Percentiles rank a stretch among this genome's conserved stretches.
Evolutionary conservation across 1,140 invertebrate species (phyloP).

Genomic region (Brachionus sp.): DNA sequence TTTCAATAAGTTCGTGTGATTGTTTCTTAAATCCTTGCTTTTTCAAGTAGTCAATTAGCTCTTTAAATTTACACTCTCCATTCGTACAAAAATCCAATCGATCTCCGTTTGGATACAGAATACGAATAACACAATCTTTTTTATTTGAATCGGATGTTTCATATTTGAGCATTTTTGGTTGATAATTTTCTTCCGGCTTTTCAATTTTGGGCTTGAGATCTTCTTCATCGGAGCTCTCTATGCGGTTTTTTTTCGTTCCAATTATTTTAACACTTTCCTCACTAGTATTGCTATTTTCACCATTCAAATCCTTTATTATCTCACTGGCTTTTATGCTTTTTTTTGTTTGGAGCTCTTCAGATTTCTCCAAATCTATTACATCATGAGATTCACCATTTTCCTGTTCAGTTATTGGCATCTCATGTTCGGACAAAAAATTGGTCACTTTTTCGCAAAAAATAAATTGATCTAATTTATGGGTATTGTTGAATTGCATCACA

Average conservation of each 20-base stretch:
- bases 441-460: slow-evolving; percentile 42
- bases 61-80: slow-evolving; percentile 32
- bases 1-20: slow-evolving; percentile 9
- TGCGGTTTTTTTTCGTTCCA: neutral
- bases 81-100: slow-evolving; percentile 12
- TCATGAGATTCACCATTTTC: neutral
- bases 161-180: neutral
- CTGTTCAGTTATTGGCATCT: neutral
- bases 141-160: neutral
- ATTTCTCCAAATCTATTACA: neutral
- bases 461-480: slow-evolving; percentile 44
- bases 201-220: neutral
- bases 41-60: neutral
- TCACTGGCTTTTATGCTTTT: slow-evolving; percentile 25
- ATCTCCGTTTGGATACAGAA: slow-evolving; percentile 20
- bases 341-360: neutral
- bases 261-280: neutral
- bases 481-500: slow-evolving; percentile 44
- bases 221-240: slow-evolving; percentile 10
- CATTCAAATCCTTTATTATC: slow-evolving; percentile 2
- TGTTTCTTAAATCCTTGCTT: slow-evolving; percentile 23
- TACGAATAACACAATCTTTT: slow-evolving; percentile 25
- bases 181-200: neutral
- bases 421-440: slow-evolving; percentile 35
- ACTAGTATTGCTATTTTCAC: neutral